Percentiles rank a stretch among this genome's conserved stretches.
Evolutionary conservation across 1,140 invertebrate species (phyloP).

Genomic region (Arion vulgaris): DNA sequence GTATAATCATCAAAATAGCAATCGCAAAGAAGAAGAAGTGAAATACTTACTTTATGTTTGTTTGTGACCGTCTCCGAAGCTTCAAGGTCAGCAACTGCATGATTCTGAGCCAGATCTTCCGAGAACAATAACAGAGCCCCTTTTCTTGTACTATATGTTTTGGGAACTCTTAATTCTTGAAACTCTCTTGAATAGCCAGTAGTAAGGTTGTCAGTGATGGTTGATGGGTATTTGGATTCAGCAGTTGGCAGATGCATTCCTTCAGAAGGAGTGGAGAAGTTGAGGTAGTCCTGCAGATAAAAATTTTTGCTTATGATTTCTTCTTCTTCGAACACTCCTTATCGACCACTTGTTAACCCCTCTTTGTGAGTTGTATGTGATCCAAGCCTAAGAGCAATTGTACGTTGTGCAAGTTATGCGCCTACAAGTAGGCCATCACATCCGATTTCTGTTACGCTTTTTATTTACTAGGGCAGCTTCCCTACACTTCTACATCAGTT

Average conservation of each 20-base stretch:
- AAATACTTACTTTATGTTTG: too few relatives aligned
- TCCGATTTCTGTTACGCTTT: too few relatives aligned
- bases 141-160: constrained; percentile 71
- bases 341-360: too few relatives aligned
- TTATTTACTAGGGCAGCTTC: too few relatives aligned
- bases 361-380: too few relatives aligned
- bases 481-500: too few relatives aligned
- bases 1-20: too few relatives aligned
- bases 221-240: constrained; percentile 50
- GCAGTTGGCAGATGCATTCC: constrained; percentile 46
- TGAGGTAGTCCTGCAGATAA: constrained; percentile 68
- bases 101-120: constrained; percentile 65
- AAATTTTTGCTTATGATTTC: not conserved
- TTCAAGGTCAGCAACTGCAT: constrained; percentile 27
- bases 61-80: constrained; percentile 10
- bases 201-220: constrained; percentile 36
- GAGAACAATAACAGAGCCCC: constrained; percentile 72
- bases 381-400: too few relatives aligned
- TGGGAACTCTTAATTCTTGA: constrained; percentile 63
- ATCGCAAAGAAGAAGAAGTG: too few relatives aligned
- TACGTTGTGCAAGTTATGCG: too few relatives aligned
- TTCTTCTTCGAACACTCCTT: too few relatives aligned
- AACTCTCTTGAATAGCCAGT: constrained; percentile 41
- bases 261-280: constrained; percentile 58
- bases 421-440: too few relatives aligned